phyloP scores from a whole-genome alignment of 1,140 invertebrate genomes.

The Pseudomyrmex pallidus region DNA sequence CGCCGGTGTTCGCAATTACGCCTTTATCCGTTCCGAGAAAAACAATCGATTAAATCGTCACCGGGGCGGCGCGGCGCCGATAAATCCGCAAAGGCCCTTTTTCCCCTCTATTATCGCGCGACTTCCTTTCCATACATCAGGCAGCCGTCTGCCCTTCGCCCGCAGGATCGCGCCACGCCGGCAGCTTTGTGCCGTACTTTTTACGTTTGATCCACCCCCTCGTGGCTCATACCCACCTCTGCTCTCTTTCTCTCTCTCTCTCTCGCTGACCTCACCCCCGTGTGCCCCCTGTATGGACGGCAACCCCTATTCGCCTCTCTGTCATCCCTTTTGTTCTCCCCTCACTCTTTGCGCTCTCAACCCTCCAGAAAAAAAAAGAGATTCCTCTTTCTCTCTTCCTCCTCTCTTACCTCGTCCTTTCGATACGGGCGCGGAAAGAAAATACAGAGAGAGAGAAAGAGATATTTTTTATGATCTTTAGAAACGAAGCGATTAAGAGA shows the following conservation, averaged over 20 bases:
- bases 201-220: constrained; percentile 67
- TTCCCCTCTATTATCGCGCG: constrained; percentile 75
- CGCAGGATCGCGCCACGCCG: constrained; percentile 67
- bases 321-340: constrained; percentile 60
- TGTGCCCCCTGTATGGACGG: constrained; percentile 56
- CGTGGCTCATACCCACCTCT: constrained; percentile 47
- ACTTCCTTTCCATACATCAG: constrained; percentile 77
- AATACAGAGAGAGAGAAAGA: constrained; percentile 56
- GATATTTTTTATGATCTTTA: constrained; percentile 3
- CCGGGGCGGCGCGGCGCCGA: constrained; percentile 61
- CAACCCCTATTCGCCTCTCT: constrained; percentile 57
- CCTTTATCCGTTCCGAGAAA: constrained; percentile 54
- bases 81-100: constrained; percentile 63
- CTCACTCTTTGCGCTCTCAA: constrained; percentile 32
- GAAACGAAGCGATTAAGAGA: too few species aligned
- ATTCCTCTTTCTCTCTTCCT: background rate
- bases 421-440: background rate
- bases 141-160: constrained; percentile 68
- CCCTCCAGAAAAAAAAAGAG: constrained; percentile 14
- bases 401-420: constrained; percentile 31
- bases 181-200: constrained; percentile 69
- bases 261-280: constrained; percentile 62
- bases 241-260: too few species aligned
- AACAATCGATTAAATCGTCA: constrained; percentile 70
- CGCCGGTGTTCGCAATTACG: constrained; percentile 58